Evolutionary conservation across 2,113 vertebrate species (phyloP), one percentile per base, ranked within the genome.

Genomic region (Syngnathus typhle): DNA sequence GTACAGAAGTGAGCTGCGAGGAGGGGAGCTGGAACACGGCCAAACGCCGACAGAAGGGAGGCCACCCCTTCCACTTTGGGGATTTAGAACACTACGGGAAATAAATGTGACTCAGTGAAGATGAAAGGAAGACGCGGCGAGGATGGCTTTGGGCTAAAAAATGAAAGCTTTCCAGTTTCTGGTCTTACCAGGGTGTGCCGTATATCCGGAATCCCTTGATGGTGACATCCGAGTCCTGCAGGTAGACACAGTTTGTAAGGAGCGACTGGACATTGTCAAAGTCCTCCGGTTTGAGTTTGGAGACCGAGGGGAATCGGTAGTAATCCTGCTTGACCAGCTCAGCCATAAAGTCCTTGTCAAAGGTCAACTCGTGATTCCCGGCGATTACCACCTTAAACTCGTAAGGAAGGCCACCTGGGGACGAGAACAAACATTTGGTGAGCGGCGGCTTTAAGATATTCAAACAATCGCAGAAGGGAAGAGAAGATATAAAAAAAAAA

Each of bases 311-410:
- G 89, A 99, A 99, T 81, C 96, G 94, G 91, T 99, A 99, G 93
- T 99, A 99, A 93, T 98, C 96, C 95, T 99, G 96, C 93, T 99
- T 99, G 82, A 99, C 94, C 88, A 99, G 94, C 89, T 99, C 96
- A 63, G 96, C 93, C 95, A 99, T 98, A 92, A 99, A 99, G 94
- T 98, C 95, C 89, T 99, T 99, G 91, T 99, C 96, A 72, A 99
- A 99, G 84, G 96, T 99, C 90, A 99, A 94, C 93, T 99, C 96
- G 85, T 99, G 96, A 92, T 99, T 99, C 68, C 96, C 96, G 64
- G 96, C 96, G 85, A 99, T 99, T 90, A 98, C 96, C 92, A 98
- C 96, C 92, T 99, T 99, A 85, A 94, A 98, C 89, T 98, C 96
- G 81, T 98, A 99, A 0, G 96, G 96, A 72, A 99, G 93, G 84